phyloP scores from a whole-genome alignment of 1,140 invertebrate genomes.

The Centruroides sculpturatus region DNA sequence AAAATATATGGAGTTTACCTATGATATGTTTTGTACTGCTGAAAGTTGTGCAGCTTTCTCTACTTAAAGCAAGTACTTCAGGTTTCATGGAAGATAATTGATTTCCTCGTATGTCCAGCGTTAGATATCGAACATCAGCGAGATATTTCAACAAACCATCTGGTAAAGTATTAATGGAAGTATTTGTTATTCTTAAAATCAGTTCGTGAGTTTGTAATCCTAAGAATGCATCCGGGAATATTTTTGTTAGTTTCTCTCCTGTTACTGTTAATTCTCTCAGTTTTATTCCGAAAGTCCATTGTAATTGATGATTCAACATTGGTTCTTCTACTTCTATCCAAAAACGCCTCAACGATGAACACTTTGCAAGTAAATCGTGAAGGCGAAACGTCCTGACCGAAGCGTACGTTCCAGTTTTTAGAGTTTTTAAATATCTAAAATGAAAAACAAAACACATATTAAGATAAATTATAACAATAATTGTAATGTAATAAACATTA shows the following conservation, averaged over 20 bases:
- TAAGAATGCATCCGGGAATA: slow-evolving; percentile 20
- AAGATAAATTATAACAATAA: not conserved
- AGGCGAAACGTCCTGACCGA: slow-evolving; percentile 18
- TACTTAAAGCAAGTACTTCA: slow-evolving; percentile 1
- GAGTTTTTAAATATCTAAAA: slow-evolving; percentile 12
- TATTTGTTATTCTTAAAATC: slow-evolving; percentile 16
- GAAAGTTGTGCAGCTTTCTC: no score
- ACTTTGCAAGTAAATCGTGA: slow-evolving; percentile 16
- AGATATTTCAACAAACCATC: slow-evolving; percentile 16
- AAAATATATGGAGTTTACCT: no score
- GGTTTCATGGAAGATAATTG: slow-evolving; percentile 10
- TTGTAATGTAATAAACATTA: no score
- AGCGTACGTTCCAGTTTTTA: slow-evolving; percentile 19
- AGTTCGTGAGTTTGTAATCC: slow-evolving; percentile 16
- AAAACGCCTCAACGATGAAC: slow-evolving; percentile 7
- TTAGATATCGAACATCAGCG: slow-evolving; percentile 18
- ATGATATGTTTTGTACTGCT: no score
- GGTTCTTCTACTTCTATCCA: slow-evolving; percentile 18
- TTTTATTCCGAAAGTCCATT: slow-evolving; percentile 19
- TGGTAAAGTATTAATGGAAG: slow-evolving; percentile 15
- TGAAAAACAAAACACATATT: not conserved
- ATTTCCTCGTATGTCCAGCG: slow-evolving; percentile 18
- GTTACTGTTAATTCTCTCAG: slow-evolving; percentile 18
- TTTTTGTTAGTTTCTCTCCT: slow-evolving; percentile 13
- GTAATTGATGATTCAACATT: slow-evolving; percentile 18